Evolutionary conservation across 2,113 vertebrate genomes (phyloP).

Genomic region (Zosterops japonicus): DNA sequence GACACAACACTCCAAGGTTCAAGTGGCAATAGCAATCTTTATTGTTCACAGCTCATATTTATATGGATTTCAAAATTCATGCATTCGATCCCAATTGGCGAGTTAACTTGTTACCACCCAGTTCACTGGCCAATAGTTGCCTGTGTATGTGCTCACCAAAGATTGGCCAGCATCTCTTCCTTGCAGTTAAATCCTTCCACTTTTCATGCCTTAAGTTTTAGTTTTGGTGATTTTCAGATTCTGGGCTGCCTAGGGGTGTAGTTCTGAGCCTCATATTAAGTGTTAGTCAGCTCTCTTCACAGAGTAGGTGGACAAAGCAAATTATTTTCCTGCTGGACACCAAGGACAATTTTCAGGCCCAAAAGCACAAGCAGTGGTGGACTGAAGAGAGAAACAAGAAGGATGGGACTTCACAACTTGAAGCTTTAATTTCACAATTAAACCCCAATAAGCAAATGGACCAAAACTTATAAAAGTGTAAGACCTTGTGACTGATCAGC

Average conservation of each 20-base stretch:
- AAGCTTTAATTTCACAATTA: background rate
- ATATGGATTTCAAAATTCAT: background rate
- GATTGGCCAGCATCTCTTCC: background rate
- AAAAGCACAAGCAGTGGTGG: background rate
- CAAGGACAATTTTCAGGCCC: background rate
- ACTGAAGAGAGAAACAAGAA: background rate
- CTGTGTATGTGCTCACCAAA: background rate
- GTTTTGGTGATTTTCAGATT: background rate
- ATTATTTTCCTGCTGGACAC: background rate
- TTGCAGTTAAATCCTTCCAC: background rate
- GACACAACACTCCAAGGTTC: background rate
- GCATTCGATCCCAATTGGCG: background rate
- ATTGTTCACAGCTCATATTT: background rate
- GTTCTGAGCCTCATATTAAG: background rate
- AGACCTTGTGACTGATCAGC: accelerated
- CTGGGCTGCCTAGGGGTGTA: background rate
- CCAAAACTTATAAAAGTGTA: background rate
- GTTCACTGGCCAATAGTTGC: background rate
- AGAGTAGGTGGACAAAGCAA: background rate
- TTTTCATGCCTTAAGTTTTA: background rate
- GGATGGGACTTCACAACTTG: background rate
- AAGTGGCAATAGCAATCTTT: background rate
- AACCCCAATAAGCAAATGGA: background rate
- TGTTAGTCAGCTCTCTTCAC: background rate
- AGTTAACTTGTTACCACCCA: background rate